Evolutionary conservation across 2,797 vertebrate genomes (phyloP).

Genomic region (Chaetophractus vellerosus): DNA sequence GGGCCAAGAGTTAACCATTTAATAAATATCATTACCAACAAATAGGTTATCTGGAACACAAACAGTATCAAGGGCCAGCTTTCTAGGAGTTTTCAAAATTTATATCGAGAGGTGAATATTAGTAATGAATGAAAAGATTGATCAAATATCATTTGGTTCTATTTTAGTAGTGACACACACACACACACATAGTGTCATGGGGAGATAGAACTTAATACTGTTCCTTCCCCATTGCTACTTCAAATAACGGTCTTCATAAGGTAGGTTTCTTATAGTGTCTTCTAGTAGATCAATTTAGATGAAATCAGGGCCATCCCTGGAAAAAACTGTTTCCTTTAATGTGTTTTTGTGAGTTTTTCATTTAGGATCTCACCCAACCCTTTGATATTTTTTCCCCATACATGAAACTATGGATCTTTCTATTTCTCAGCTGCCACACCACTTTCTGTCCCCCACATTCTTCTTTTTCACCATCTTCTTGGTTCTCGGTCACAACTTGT

Average conservation of each 20-base stretch:
- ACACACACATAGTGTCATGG: background rate
- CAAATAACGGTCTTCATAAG: background rate
- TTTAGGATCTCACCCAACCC: background rate
- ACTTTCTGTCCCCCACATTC: no score
- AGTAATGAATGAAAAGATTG: background rate
- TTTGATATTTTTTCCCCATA: background rate
- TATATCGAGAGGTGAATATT: background rate
- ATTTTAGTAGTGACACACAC: background rate
- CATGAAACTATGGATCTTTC: background rate
- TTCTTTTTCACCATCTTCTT: background rate
- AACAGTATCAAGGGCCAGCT: slow-evolving; percentile 23
- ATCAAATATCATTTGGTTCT: background rate
- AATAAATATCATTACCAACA: slow-evolving; percentile 42
- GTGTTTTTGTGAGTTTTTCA: background rate
- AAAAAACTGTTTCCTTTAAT: background rate
- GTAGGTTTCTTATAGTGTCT: background rate
- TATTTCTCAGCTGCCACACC: background rate
- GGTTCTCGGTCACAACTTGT: no score
- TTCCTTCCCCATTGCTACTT: fast-evolving
- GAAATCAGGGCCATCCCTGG: background rate
- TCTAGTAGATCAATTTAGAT: background rate
- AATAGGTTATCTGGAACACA: background rate
- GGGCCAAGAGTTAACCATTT: background rate
- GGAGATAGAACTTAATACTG: background rate
- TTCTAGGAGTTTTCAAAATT: background rate